Conservation (phyloP, 1,140 invertebrate genomes). For the Drosophila pallidifrons region DNA sequence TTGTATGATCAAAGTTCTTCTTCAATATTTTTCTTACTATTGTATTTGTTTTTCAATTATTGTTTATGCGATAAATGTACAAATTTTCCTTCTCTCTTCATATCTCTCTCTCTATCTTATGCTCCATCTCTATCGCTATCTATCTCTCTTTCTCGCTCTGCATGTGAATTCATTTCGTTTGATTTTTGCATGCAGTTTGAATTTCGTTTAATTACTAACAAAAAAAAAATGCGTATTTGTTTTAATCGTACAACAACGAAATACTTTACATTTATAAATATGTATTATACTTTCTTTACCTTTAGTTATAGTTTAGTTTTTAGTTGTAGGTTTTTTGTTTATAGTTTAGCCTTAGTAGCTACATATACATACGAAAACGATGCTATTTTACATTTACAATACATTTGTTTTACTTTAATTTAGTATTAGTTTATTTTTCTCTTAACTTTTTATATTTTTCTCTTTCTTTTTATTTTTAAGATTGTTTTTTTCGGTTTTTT, state of each 20-base stretch:
- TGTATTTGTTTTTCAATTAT: conserved; percentile 51
- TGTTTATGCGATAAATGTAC: conserved; percentile 59
- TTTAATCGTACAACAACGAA: conserved; percentile 73
- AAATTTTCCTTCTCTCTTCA: conserved; percentile 44
- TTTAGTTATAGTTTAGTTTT: conserved; percentile 34
- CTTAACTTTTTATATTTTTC: conserved; percentile 26
- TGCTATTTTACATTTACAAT: conserved; percentile 72
- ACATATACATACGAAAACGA: conserved; percentile 59
- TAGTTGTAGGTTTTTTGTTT: conserved; percentile 42
- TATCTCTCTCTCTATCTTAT: background rate
- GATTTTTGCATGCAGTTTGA: conserved; percentile 40
- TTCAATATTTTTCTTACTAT: conserved; percentile 40
- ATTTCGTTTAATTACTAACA: conserved; percentile 61
- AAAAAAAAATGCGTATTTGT: conserved; percentile 76
- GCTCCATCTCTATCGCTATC: background rate
- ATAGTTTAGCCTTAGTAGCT: conserved; percentile 46
- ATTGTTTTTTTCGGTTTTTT: background rate
- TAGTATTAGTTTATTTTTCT: conserved; percentile 38
- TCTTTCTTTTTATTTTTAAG: conserved; percentile 9
- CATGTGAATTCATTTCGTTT: conserved; percentile 35
- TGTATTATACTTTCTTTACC: conserved; percentile 49
- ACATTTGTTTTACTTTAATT: conserved; percentile 50
- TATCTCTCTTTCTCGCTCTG: conserved; percentile 8
- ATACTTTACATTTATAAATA: conserved; percentile 79
- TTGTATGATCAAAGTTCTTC: conserved; percentile 36